Base-by-base conservation (phyloP, 2,797 vertebrate species). In the Peromyscus nudipes region DNA sequence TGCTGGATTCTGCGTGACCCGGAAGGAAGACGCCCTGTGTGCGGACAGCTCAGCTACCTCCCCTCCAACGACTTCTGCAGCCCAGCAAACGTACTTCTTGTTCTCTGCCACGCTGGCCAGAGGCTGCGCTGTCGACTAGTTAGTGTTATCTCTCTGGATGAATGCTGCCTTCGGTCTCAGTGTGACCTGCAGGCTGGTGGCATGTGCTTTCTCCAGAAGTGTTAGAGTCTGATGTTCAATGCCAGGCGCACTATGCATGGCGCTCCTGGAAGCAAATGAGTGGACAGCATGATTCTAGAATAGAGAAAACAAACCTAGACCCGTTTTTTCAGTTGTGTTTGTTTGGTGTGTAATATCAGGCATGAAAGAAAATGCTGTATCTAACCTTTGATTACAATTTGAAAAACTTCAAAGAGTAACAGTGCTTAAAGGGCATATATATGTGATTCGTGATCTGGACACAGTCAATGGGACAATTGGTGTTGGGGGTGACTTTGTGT, bases 211-310 rank as follows among this genome's bases (percentile, higher is more conserved):
- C 73, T 96, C 73, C 3, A 40, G 46, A 67, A 67, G 62, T 21
- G 12, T 13, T 23, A 49, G 46, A 87, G 40, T 67, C 46, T 2
- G 16, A n/a, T 2, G 40, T 64, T 82, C 71, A 88, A 1, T 27
- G 94, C 34, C 34, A 89, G 81, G 34, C 23, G 4, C 9, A 8
- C 25, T 87, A 14, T 23, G 34, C 43, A 88, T 1, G 37, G 21
- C 29, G 17, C 57, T 85, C 65, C 76, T 29, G 11, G 11, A 85
- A 37, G 23, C 79, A 57, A 57, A 84, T 23, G 62, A 34, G 17
- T 37, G 25, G 92, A 89, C 90, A 84, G 23, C 73, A 81, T 31
- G 73, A 89, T 62, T 88, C 77, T 40, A 82, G 87, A 64, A 84
- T 25, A 87, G 49, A 27, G n/a, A 89, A 81, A 34, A 34, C 49